phyloP scores from a whole-genome alignment of 2,113 vertebrate species.

The Anarrhichthys ocellatus region DNA sequence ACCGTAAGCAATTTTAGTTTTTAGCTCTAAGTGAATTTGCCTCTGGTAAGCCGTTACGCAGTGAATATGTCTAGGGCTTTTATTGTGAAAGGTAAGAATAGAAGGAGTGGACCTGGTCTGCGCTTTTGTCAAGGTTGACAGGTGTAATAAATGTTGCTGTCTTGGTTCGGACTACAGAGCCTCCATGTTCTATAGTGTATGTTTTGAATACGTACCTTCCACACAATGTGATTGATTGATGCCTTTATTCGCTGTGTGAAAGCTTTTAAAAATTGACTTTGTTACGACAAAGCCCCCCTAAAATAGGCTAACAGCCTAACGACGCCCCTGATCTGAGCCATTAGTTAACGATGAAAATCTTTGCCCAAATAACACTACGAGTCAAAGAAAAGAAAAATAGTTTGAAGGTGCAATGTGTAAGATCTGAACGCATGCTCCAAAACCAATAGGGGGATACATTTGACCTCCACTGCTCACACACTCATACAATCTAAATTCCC shows the following conservation, averaged over 20 bases:
- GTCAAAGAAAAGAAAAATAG: background rate
- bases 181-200: background rate
- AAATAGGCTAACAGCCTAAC: no score
- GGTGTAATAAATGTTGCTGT: background rate
- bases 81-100: background rate
- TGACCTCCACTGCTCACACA: background rate
- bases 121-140: background rate
- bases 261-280: background rate
- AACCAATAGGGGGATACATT: background rate
- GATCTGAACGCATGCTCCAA: background rate
- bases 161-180: background rate
- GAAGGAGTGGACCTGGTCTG: background rate
- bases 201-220: background rate
- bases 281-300: no score
- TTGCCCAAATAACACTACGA: background rate
- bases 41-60: no score
- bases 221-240: background rate
- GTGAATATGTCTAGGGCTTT: background rate
- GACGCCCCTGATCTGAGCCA: no score
- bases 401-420: background rate
- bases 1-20: no score
- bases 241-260: background rate
- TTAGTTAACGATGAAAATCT: background rate
- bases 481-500: background rate
- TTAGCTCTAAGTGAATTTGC: background rate